phyloP scores from a whole-genome alignment of 2,888 invertebrate species.

The Patella ulyssiponensis region DNA sequence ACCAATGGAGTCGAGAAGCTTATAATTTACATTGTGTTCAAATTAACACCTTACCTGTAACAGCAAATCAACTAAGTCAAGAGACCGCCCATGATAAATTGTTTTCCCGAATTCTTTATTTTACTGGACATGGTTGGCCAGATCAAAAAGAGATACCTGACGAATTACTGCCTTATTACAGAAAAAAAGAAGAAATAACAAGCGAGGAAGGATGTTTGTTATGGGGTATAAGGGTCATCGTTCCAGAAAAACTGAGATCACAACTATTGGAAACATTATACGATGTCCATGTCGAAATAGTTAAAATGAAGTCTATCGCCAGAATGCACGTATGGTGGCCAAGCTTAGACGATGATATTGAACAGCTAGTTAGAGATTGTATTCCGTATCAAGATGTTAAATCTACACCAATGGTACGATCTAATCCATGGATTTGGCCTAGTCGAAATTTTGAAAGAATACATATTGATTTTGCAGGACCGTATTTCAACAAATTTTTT shows the following conservation, averaged over 20 bases:
- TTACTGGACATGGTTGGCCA: conserved; percentile 30
- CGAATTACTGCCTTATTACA: conserved; percentile 38
- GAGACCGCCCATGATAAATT: conserved; percentile 30
- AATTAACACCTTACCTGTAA: conserved; percentile 55
- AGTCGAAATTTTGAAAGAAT: conserved; percentile 42
- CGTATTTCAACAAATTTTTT: background rate
- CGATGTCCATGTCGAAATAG: conserved; percentile 47
- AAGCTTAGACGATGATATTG: conserved; percentile 19
- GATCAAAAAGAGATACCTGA: conserved; percentile 29
- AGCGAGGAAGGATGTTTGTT: background rate
- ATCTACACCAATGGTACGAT: background rate
- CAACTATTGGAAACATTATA: background rate
- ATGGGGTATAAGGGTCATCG: conserved; percentile 5
- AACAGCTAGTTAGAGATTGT: background rate
- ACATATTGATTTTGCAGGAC: conserved; percentile 43
- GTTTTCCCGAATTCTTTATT: conserved; percentile 30
- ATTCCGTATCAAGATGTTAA: background rate
- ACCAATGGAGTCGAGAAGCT: conserved; percentile 14
- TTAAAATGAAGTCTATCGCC: conserved; percentile 52
- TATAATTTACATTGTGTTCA: conserved; percentile 30
- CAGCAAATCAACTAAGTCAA: conserved; percentile 15
- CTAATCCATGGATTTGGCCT: conserved; percentile 30
- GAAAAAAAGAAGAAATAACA: conserved; percentile 14
- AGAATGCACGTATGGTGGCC: conserved; percentile 52
- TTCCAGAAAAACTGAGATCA: background rate